A percentile compares a stretch with the other conserved stretches of the same genome.
These are phyloP conservation scores for Liparis tanakae DNA, from an alignment of 2,797 vertebrate genomes.

Conservation along the genomic window DNA sequence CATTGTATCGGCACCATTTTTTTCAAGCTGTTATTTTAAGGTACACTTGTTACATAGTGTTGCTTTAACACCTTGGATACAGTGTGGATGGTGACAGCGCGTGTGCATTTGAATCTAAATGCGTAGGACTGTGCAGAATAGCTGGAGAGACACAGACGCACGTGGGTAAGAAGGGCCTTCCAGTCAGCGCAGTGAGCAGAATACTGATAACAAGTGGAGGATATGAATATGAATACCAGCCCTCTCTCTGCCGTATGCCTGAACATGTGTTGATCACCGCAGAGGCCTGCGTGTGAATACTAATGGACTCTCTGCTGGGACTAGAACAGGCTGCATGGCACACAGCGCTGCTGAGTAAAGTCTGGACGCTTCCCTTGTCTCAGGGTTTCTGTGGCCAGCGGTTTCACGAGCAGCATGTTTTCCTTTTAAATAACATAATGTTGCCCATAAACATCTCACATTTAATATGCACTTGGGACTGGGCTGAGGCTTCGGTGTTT, in stretches of 20 bases:
- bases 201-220: constrained; percentile 54
- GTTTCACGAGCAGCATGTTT: constrained; percentile 31
- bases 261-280: constrained; percentile 66
- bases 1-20: too few species aligned
- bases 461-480: not conserved
- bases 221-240: constrained; percentile 40
- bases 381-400: constrained; percentile 5
- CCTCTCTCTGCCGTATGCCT: constrained; percentile 33
- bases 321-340: constrained; percentile 53
- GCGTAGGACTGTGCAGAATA: constrained; percentile 29
- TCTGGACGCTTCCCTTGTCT: constrained; percentile 12
- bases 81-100: not conserved
- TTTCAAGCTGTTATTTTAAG: too few species aligned
- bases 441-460: constrained; percentile 21
- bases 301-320: constrained; percentile 54
- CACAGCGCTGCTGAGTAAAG: constrained; percentile 42
- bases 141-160: constrained; percentile 20
- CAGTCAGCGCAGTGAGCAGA: constrained; percentile 47
- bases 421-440: constrained; percentile 7
- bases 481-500: not conserved
- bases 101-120: constrained; percentile 44
- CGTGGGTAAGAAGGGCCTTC: constrained; percentile 21
- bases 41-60: too few species aligned
- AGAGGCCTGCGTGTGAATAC: constrained; percentile 64
- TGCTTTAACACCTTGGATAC: constrained; percentile 35